These are phyloP conservation scores for Oryzias javanicus DNA, from an alignment of 2,113 vertebrate genomes.

Conservation along the genomic window DNA sequence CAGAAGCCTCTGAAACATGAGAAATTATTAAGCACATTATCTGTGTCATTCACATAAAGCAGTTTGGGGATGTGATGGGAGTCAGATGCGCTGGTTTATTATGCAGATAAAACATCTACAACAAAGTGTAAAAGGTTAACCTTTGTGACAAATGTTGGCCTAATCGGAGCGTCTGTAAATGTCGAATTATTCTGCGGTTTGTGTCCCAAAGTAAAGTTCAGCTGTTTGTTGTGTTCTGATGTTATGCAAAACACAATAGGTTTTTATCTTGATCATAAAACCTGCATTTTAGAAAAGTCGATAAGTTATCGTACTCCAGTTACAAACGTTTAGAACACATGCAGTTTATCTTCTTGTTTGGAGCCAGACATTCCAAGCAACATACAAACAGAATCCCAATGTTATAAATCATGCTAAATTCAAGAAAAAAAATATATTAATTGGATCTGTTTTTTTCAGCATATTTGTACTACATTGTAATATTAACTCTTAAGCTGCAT, in stretches of 20 bases:
- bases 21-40: slow-evolving; percentile 63
- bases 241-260: background rate
- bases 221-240: slow-evolving; percentile 18
- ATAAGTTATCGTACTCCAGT: slow-evolving; percentile 1
- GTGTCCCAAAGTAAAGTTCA: slow-evolving; percentile 43
- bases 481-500: no score
- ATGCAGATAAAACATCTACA: slow-evolving; percentile 50
- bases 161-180: slow-evolving; percentile 64
- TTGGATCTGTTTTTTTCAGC: background rate
- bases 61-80: slow-evolving; percentile 18
- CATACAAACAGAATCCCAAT: slow-evolving; percentile 8
- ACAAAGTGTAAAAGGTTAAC: slow-evolving; percentile 56
- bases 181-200: slow-evolving; percentile 50
- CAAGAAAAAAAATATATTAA: no score
- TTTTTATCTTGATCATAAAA: slow-evolving; percentile 9
- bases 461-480: no score
- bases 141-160: slow-evolving; percentile 60
- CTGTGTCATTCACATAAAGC: slow-evolving; percentile 41
- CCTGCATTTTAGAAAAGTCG: slow-evolving; percentile 3
- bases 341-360: slow-evolving; percentile 14
- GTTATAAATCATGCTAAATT: background rate
- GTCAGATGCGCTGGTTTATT: slow-evolving; percentile 40
- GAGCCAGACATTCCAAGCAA: slow-evolving; percentile 14
- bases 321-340: background rate
- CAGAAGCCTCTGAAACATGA: slow-evolving; percentile 51